These are phyloP conservation scores for Drosophila fuyamai DNA, from an alignment of 1,140 invertebrate genomes.

Conservation along the genomic window DNA sequence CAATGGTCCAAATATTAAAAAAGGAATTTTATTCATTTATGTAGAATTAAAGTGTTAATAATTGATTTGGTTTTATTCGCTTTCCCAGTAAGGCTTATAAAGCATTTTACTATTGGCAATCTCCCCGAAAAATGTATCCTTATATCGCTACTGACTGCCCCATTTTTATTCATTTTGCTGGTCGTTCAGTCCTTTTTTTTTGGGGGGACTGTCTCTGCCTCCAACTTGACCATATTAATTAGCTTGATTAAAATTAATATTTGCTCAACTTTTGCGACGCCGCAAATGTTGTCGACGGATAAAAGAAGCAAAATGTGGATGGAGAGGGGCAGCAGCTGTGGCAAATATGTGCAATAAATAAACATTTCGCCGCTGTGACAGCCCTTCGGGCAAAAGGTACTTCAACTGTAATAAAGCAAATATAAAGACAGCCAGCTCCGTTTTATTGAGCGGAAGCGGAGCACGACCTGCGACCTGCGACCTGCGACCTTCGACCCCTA, in stretches of 20 bases:
- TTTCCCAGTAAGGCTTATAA: background rate
- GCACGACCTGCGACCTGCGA: constrained; percentile 25
- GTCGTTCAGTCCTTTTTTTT: constrained; percentile 5
- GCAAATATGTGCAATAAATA: constrained; percentile 73
- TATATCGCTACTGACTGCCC: constrained; percentile 24
- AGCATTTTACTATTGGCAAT: background rate
- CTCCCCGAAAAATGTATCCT: constrained; percentile 5
- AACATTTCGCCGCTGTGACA: constrained; percentile 71
- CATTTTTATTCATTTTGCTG: constrained; percentile 63
- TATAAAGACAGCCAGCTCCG: constrained; percentile 67
- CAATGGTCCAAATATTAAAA: too few relatives aligned
- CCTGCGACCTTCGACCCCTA: background rate
- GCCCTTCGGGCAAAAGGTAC: constrained; percentile 56
- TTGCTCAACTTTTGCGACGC: constrained; percentile 63
- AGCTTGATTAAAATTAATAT: constrained; percentile 84
- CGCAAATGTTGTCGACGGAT: constrained; percentile 34
- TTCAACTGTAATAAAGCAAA: constrained; percentile 75
- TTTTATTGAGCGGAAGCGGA: constrained; percentile 74
- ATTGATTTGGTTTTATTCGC: too few relatives aligned
- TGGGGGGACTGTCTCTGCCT: constrained; percentile 9
- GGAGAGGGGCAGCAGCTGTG: constrained; percentile 21
- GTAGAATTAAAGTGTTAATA: too few relatives aligned
- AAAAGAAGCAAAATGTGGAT: background rate
- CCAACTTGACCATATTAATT: constrained; percentile 80
- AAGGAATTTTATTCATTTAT: too few relatives aligned